Conservation (phyloP, 1,140 invertebrate species). For the Drosophila funebris region DNA sequence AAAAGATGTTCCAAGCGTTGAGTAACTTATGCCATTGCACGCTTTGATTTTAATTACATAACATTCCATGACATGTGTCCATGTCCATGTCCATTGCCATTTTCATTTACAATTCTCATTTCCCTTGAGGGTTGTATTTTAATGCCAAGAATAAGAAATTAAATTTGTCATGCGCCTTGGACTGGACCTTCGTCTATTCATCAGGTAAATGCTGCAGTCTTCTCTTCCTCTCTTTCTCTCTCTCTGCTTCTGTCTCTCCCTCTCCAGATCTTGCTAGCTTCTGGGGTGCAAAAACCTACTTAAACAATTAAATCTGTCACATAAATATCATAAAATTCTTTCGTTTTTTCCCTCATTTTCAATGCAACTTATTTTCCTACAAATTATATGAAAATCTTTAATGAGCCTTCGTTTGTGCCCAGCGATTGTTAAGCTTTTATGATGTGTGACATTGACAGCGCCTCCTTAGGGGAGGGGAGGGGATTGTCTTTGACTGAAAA, state of each 20-base stretch:
- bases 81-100: conserved; percentile 43
- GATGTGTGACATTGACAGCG: conserved; percentile 53
- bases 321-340: conserved; percentile 66
- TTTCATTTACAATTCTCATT: conserved; percentile 37
- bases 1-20: conserved; percentile 6
- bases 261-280: no score
- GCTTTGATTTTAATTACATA: conserved; percentile 75
- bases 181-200: conserved; percentile 38
- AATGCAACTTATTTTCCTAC: conserved; percentile 35
- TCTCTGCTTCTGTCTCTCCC: neutral
- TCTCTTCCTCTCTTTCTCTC: conserved; percentile 17
- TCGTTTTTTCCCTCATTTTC: conserved; percentile 59
- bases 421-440: conserved; percentile 63
- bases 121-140: conserved; percentile 38
- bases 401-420: conserved; percentile 34
- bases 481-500: neutral
- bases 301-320: conserved; percentile 73
- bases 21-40: conserved; percentile 67
- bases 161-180: conserved; percentile 73
- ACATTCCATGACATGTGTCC: conserved; percentile 70
- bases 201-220: conserved; percentile 3
- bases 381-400: conserved; percentile 77
- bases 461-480: neutral
- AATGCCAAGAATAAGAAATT: conserved; percentile 70
- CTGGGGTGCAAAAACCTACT: conserved; percentile 53